phyloP scores from a whole-genome alignment of 2,113 vertebrate species.

The Monopterus albus region DNA sequence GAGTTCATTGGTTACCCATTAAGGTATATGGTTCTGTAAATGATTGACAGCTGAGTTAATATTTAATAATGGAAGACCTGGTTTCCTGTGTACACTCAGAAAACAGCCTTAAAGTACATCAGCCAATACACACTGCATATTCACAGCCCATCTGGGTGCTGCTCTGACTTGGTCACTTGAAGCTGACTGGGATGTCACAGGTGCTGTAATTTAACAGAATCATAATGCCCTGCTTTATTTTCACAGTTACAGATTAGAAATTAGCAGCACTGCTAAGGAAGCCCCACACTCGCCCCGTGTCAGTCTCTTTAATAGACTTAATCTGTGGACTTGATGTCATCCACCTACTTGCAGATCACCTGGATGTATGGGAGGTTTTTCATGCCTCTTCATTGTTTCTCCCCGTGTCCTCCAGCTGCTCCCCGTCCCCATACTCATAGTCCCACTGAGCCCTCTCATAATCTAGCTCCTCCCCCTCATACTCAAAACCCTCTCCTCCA shows the following conservation, averaged over 20 bases:
- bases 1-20: neutral
- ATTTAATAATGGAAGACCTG: constrained; percentile 76
- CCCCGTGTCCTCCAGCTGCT: constrained; percentile 58
- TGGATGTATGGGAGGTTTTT: constrained; percentile 19
- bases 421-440: constrained; percentile 75
- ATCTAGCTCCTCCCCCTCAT: constrained; percentile 75
- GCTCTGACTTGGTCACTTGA: constrained; percentile 52
- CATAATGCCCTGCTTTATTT: constrained; percentile 51
- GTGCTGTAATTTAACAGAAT: constrained; percentile 10
- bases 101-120: constrained; percentile 11
- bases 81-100: constrained; percentile 27
- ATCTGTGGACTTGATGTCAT: too few species aligned
- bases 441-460: constrained; percentile 75
- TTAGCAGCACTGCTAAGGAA: constrained; percentile 50
- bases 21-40: constrained; percentile 39
- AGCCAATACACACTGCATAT: constrained; percentile 2
- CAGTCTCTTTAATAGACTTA: neutral
- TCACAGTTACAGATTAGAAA: constrained; percentile 58
- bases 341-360: constrained; percentile 23
- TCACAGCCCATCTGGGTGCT: constrained; percentile 45
- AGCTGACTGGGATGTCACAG: constrained; percentile 54
- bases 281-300: neutral
- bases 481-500: constrained; percentile 75
- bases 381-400: constrained; percentile 44
- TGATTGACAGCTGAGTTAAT: constrained; percentile 64